Base-by-base conservation (phyloP, 1,140 invertebrate genomes). In the Vanessa atalanta region DNA sequence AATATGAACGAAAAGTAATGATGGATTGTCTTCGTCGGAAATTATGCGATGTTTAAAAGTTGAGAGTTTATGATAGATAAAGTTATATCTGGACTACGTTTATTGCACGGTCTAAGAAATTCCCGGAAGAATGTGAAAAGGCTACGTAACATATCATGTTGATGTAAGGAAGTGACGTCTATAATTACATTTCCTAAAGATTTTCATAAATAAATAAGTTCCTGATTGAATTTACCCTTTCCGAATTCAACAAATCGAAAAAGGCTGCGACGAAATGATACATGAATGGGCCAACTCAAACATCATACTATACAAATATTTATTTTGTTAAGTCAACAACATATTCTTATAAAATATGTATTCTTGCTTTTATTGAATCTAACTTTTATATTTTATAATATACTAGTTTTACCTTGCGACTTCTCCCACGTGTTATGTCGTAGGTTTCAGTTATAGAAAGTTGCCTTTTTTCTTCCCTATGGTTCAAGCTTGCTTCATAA, bases 231-330 rank as follows among this genome's bases (percentile, higher is more conserved):
- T 73, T 53, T 73, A 47, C 65, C 16, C 7, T 66, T 64, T 63
- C 47, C 31, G 47, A 65, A 20, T 72, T 72, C 47, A 53, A 63
- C 23, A 68, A 73, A 47, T 61, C 47, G 47, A 14, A 37, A 43
- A 37, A 37, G 70, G 47, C 53, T 63, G 53, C 48, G 55, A 68
- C 53, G 50, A 73, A 73, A 68, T 64, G 72, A 73, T 37, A 47
- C 72, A 51, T 73, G 65, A 67, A 61, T 64, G 37, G 23, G 14
- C 13, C 47, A 74, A 74, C 50, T 70, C 48, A 74, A 74, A 74
- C 26, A 70, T 65, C 50, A 65, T 64, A 48, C 72, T 61, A 55
- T 53, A 47, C 48, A 74, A 74, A 70, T 70, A 43, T 64, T 43
- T 64, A 16, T 43, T 43, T 16, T 11, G 61, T 47, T 23, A 57